A percentile compares a stretch with the other conserved stretches of the same genome.
These are phyloP conservation scores for Ephialtes manifestator DNA, from an alignment of 2,888 invertebrate species.

Conservation along the genomic window DNA sequence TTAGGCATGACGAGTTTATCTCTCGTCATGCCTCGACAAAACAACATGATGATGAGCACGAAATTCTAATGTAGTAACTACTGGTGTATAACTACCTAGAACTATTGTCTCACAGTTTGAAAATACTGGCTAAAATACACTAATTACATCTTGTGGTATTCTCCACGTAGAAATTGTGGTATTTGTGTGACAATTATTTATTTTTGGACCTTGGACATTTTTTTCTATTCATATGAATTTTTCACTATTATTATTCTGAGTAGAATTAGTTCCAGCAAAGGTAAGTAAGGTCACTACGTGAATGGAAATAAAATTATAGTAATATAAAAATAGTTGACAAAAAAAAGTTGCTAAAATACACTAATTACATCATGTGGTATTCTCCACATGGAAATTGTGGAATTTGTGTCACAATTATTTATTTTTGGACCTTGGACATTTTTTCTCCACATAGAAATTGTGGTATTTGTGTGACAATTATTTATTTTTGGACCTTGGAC, in stretches of 20 bases:
- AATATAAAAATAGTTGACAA: too few species aligned
- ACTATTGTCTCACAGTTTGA: background rate
- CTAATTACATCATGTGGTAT: background rate
- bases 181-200: background rate
- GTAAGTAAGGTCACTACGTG: background rate
- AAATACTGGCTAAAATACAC: conserved; percentile 1
- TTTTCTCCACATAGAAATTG: background rate
- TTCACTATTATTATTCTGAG: too few species aligned
- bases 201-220: too few species aligned
- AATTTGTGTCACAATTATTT: background rate
- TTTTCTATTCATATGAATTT: too few species aligned
- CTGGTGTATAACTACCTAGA: conserved; percentile 1
- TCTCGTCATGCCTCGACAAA: conserved; percentile 40
- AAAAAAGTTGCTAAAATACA: background rate
- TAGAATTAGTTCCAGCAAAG: too few species aligned
- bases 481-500: too few species aligned
- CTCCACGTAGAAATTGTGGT: background rate
- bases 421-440: too few species aligned
- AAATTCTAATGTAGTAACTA: conserved; percentile 26
- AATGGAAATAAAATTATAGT: background rate
- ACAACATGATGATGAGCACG: conserved; percentile 60
- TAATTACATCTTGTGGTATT: background rate
- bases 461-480: background rate
- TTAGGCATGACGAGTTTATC: conserved; percentile 57
- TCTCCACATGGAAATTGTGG: background rate